phyloP scores from a whole-genome alignment of 2,888 invertebrate genomes.

The Beris morrisii region DNA sequence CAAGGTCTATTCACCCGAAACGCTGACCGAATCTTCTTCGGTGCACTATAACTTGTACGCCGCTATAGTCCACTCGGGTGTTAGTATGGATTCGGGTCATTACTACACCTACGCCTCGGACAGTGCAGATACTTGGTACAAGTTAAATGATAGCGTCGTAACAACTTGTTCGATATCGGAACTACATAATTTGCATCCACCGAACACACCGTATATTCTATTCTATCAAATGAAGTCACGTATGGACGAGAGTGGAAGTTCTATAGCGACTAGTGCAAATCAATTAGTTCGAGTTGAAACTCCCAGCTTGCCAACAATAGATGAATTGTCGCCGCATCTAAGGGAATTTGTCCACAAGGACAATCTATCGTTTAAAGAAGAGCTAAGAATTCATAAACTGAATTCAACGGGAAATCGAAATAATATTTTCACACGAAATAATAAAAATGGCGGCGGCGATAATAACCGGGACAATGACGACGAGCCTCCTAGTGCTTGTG shows the following conservation, averaged over 20 bases:
- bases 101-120: constrained; percentile 83
- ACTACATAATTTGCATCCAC: constrained; percentile 65
- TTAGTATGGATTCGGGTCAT: constrained; percentile 82
- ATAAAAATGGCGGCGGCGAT: constrained; percentile 42
- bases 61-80: constrained; percentile 82
- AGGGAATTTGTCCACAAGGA: constrained; percentile 52
- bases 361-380: constrained; percentile 50
- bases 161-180: constrained; percentile 63
- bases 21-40: constrained; percentile 47
- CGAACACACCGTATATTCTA: constrained; percentile 81
- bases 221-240: constrained; percentile 66
- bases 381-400: constrained; percentile 47
- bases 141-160: constrained; percentile 80
- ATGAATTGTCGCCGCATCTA: constrained; percentile 51
- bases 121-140: constrained; percentile 68
- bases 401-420: constrained; percentile 42
- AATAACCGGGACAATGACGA: constrained; percentile 52
- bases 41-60: constrained; percentile 74
- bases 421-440: constrained; percentile 32
- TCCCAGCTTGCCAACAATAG: constrained; percentile 47
- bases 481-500: constrained; percentile 53
- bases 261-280: constrained; percentile 42
- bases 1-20: constrained; percentile 55
- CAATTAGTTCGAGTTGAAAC: constrained; percentile 49
- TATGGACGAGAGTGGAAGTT: constrained; percentile 43